Evolutionary conservation across 2,797 vertebrate species (phyloP), one percentile per base, ranked within the genome.

Genomic region (Melanotaenia nigrans): DNA sequence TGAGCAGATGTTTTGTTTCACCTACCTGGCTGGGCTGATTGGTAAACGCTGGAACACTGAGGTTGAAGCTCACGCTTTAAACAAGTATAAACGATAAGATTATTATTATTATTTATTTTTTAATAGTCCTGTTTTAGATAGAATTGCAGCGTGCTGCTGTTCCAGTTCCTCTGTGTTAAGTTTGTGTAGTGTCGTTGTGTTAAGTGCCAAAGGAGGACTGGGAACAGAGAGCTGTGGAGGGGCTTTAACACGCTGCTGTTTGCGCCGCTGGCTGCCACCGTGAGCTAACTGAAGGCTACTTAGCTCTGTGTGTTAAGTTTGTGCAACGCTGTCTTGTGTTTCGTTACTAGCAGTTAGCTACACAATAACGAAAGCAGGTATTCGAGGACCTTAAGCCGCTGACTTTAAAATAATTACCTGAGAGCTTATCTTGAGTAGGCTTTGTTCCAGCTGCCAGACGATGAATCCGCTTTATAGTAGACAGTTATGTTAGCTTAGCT

Each of bases 381-480:
- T 11, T 20, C 1, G 3, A 30, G 9, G 22, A 40, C 35, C 42
- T 24, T 12, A 9, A 38, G 3, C 33, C 24, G 0, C 0, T 3
- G 35, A 4, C 38, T 16, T 12, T 33, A 25, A 4, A 1, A n/a
- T 18, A 36, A 18, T 1, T 3, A 9, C n/a, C 13, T 12, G 35
- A 0, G 13, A 32, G 64, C 89, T 91, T 86, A 92, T 92, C 92
- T 88, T 78, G 5, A 51, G 59, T 75, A 75, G 30, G 45, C 45
- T 47, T n/a, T 18, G 68, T 33, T 79, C 74, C 78, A 22, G 83
- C 91, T 92, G 90, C 83, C 91, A 83, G 67, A 78, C 88, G 81
- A 78, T 25, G 80, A 49, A 73, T 67, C 70, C 66, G 81, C 75
- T 75, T 11, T 51, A 20, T 12, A 38, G 81, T 36, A 64, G 78